phyloP scores from a whole-genome alignment of 2,797 vertebrate species.

The Chromobotia macracanthus region DNA sequence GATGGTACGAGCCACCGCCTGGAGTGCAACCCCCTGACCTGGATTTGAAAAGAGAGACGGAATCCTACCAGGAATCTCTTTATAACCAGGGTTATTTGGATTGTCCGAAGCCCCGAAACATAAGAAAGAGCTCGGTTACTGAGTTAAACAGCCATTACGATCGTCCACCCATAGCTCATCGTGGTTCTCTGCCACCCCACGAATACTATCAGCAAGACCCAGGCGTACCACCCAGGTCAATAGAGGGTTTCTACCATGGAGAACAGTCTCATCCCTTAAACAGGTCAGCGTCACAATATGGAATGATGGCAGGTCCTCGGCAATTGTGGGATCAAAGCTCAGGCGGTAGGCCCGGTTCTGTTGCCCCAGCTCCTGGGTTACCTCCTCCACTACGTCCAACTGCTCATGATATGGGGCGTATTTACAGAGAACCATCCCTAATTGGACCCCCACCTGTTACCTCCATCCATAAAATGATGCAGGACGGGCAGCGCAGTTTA shows the following conservation, averaged over 20 bases:
- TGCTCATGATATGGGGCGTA: conserved; percentile 75
- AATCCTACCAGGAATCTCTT: conserved; percentile 80
- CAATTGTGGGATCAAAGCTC: conserved; percentile 84
- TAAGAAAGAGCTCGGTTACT: conserved; percentile 85
- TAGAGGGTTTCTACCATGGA: conserved; percentile 80
- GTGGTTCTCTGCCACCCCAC: conserved; percentile 80
- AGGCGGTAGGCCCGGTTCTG: conserved; percentile 69
- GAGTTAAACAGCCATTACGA: conserved; percentile 85
- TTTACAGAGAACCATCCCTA: conserved; percentile 78
- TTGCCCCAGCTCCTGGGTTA: conserved; percentile 66
- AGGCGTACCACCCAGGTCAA: conserved; percentile 72
- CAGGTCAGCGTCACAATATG: conserved; percentile 78
- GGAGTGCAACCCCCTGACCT: conserved; percentile 79
- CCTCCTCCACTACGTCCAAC: conserved; percentile 70
- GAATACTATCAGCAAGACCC: conserved; percentile 87
- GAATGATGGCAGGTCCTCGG: conserved; percentile 71
- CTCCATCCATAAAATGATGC: conserved; percentile 74
- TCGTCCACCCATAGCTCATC: conserved; percentile 79
- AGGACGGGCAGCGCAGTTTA: conserved; percentile 78
- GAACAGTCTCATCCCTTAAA: conserved; percentile 73
- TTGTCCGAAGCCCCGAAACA: conserved; percentile 69
- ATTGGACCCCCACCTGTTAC: conserved; percentile 61
- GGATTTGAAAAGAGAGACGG: conserved; percentile 85
- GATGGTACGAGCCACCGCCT: conserved; percentile 82
- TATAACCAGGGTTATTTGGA: conserved; percentile 77